Evolutionary conservation across 2,113 vertebrate species (phyloP).

Genomic region (Agelaius phoeniceus): DNA sequence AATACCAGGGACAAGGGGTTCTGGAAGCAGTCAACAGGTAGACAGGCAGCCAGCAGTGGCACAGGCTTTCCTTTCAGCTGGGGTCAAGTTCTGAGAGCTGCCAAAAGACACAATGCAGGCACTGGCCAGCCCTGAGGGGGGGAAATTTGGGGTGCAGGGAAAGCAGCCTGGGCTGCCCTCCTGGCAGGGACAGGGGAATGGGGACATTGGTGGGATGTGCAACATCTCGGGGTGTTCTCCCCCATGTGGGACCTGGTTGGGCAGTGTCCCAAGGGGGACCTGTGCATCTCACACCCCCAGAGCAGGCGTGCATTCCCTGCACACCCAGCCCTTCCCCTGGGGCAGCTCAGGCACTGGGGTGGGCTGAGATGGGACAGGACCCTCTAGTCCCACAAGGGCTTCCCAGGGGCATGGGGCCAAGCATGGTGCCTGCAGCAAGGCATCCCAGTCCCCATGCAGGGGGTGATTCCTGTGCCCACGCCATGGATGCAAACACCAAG

Average conservation of each 20-base stretch:
- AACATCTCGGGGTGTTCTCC: not conserved
- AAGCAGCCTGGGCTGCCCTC: not conserved
- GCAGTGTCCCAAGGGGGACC: not conserved
- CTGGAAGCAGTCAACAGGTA: slow-evolving; percentile 60
- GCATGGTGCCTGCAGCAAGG: not conserved
- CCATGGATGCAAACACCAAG: not conserved
- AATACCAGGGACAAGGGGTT: not conserved
- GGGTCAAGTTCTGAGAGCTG: slow-evolving; percentile 43
- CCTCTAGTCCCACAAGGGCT: not conserved
- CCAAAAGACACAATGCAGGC: slow-evolving; percentile 29
- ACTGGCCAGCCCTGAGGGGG: not conserved
- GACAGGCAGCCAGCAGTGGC: not conserved
- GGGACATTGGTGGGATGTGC: rapidly evolving
- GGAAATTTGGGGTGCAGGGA: not conserved
- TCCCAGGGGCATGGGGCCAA: rapidly evolving
- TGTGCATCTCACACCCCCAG: not conserved
- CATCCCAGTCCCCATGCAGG: rapidly evolving
- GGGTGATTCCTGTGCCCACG: not conserved
- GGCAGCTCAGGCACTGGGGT: not conserved
- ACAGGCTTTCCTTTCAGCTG: not conserved
- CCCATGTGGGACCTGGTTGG: rapidly evolving
- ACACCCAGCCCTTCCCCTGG: not conserved
- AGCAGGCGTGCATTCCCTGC: not conserved
- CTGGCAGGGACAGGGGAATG: not conserved
- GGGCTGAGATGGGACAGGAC: not conserved